Conservation (phyloP, 1,140 invertebrate species). For the Drosophila pandora region DNA sequence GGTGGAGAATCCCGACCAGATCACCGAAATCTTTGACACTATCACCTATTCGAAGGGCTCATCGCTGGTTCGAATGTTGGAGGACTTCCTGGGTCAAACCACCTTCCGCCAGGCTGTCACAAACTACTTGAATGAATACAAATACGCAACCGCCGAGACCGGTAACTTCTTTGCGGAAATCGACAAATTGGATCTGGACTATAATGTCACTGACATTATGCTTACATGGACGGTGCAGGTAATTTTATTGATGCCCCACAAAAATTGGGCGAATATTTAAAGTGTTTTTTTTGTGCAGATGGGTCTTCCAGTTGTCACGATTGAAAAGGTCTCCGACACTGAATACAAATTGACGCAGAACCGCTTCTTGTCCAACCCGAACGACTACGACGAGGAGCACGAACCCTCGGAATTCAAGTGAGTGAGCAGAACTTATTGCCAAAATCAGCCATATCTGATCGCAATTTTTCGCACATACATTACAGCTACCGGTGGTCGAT, state of each 20-base stretch:
- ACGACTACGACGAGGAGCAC: conserved; percentile 84
- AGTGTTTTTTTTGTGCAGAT: conserved; percentile 86
- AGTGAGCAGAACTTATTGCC: conserved; percentile 55
- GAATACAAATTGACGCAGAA: conserved; percentile 89
- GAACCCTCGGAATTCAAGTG: conserved; percentile 87
- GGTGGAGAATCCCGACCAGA: conserved; percentile 94
- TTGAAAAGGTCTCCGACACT: conserved; percentile 84
- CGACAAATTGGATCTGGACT: conserved; percentile 82
- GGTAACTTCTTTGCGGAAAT: conserved; percentile 90
- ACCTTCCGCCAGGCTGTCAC: conserved; percentile 90
- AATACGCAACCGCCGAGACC: conserved; percentile 92
- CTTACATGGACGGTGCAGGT: conserved; percentile 92
- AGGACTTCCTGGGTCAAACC: conserved; percentile 91
- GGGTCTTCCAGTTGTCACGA: conserved; percentile 93
- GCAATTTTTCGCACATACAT: conserved; percentile 64
- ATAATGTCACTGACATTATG: conserved; percentile 89
- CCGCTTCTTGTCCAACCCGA: conserved; percentile 89
- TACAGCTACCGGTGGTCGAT: conserved; percentile 92
- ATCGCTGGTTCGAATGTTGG: conserved; percentile 95
- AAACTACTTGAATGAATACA: conserved; percentile 89
- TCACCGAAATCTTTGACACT: conserved; percentile 95
- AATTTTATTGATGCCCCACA: background rate
- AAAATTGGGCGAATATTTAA: conserved; percentile 17
- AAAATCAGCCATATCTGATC: conserved; percentile 47
- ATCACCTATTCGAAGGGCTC: conserved; percentile 98